Base-by-base conservation (phyloP, 2,113 vertebrate species). In the Mystacornis crossleyi region DNA sequence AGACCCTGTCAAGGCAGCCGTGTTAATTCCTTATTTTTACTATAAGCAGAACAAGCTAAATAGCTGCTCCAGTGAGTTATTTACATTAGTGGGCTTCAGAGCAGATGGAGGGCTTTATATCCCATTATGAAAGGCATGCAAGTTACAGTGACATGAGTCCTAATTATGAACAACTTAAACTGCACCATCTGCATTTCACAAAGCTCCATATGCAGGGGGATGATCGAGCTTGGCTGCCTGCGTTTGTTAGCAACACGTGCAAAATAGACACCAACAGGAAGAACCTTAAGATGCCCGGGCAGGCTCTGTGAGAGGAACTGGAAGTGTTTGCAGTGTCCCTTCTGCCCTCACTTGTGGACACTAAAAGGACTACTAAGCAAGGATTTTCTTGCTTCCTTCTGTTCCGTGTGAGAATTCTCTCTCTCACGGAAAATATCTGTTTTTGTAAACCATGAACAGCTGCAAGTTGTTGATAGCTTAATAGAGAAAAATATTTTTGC, bases 101-200 rank as follows among this genome's bases (percentile, higher is more conserved):
- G 86, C 90, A 95, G 89, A 95, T 95, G 93, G 93, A 70, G 43
- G 73, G 60, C 74, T 95, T 95, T 96, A 64, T 78, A 55, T 77
- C 20, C 64, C 55, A 45, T 92, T 95, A 80, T 86, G 91, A 95
- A 89, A 86, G 34, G 69, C 82, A n/a, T 67, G 82, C 50, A 93
- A 93, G 94, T 83, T 86, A 73, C 40, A 89, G 67, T 74, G 91
- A 95, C 86, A 90, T 24, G 80, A 57, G 64, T 93, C 80, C 50
- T 93, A 95, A 97, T 95, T 95, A 88, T 55, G 89, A 93, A 31
- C 79, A 83, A 95, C 80, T 95, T 78, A 64, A 95, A 81, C 80
- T 86, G 53, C 80, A 74, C 91, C 93, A 95, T 96, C 94, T 96
- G 95, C 93, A 81, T 55, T 84, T 54, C 54, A 95, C 94, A 97